phyloP scores from a whole-genome alignment of 2,888 invertebrate species.

The Mimumesa dahlbomi region DNA sequence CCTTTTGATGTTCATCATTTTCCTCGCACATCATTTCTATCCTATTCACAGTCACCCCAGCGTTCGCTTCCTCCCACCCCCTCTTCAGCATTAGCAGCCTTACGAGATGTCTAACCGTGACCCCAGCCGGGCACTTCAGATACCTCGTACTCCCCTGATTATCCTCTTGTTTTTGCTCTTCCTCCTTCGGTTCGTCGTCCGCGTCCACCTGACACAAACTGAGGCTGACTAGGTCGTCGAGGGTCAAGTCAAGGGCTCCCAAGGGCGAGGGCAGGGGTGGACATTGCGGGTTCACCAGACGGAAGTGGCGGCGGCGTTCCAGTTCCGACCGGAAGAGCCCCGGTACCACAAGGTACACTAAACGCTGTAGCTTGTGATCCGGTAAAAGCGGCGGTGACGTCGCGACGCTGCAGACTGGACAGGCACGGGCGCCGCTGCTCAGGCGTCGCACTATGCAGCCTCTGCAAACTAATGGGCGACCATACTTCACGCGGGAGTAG shows the following conservation, averaged over 20 bases:
- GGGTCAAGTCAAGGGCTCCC: conserved; percentile 70
- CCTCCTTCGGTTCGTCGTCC: conserved; percentile 34
- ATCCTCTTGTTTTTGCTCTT: conserved; percentile 5
- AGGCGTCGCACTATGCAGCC: conserved; percentile 74
- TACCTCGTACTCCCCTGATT: conserved; percentile 83
- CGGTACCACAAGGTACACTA: conserved; percentile 75
- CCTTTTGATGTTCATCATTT: conserved; percentile 12
- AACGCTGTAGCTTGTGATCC: conserved; percentile 70
- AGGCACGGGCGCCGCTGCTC: conserved; percentile 70
- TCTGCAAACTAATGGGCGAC: conserved; percentile 70
- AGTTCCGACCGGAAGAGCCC: conserved; percentile 74
- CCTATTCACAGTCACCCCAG: conserved; percentile 47
- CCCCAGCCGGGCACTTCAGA: conserved; percentile 94
- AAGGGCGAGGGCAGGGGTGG: conserved; percentile 62
- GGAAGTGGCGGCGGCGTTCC: conserved; percentile 72
- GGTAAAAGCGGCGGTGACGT: conserved; percentile 67
- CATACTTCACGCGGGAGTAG: too few relatives aligned
- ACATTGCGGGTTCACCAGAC: conserved; percentile 72
- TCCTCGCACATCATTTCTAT: conserved; percentile 72
- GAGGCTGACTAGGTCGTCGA: conserved; percentile 73
- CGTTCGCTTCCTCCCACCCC: conserved; percentile 72
- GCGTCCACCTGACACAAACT: conserved; percentile 72
- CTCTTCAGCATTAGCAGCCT: conserved; percentile 87
- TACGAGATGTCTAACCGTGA: conserved; percentile 92
- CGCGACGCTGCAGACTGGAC: conserved; percentile 72